Evolutionary conservation across 2,797 vertebrate species (phyloP), one percentile per base, ranked within the genome.

Genomic region (Columba guinea): DNA sequence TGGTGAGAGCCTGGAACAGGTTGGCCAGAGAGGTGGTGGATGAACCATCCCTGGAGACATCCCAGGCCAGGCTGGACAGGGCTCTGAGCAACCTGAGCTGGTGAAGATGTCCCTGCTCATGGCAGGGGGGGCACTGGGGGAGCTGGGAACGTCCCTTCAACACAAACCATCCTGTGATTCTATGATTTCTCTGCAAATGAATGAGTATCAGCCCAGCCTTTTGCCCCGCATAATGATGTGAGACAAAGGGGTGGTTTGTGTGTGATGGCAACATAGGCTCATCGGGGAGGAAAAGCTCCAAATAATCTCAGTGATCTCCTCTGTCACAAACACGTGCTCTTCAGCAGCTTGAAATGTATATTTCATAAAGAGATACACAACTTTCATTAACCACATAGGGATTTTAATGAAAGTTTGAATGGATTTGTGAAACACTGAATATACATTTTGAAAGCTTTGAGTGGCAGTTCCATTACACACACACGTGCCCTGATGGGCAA

Each of bases 191-290:
- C 49, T 16, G 44, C 39, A 30, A 49, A 34, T 0, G 21, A 63
- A 26, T 2, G 1, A 59, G 39, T 1, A 0, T 9, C 64, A 70
- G 51, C 30, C 37, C 52, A 5, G 5, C 28, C 35, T 28, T 55
- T 52, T 35, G n/a, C 34, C 27, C 30, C n/a, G 65, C 35, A 4
- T 7, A 58, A 32, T 2, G 4, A 6, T 8, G 53, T 9, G 37
- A 52, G 62, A 46, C 30, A 21, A 9, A 22, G n/a, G 51, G 63
- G 30, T 32, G 53, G 23, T 44, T 49, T 35, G 60, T 28, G 34
- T 18, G 1, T 3, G 60, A 13, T 7, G n/a, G 53, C 48, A n/a
- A 13, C 1, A 5, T 9, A 8, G 24, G 41, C 30, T 85, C 10
- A 14, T 17, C 52, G 11, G 21, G 67, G 22, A 59, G 41, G 34